Base-by-base conservation (phyloP, 2,888 invertebrate species). In the Lithodes maja region DNA sequence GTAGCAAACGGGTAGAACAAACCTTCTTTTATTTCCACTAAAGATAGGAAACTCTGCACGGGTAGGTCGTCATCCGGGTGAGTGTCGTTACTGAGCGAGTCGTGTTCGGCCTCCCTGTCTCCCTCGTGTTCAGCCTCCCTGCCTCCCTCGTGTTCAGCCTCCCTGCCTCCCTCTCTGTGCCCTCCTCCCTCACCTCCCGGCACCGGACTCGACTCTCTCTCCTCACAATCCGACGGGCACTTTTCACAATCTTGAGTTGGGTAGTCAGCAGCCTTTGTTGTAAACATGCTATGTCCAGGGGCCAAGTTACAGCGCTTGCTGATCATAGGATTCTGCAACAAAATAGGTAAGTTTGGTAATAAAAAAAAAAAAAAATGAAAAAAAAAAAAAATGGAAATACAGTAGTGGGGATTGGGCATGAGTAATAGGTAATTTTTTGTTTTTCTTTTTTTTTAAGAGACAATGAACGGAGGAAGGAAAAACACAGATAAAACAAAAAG, bases 11-110 rank as follows among this genome's bases (percentile, higher is more conserved):
- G 33, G 33, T 12, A 61, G 61, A 7, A 7, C 85, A 78, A 33
- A 85, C 85, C 85, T 55, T 85, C 85, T 71, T 85, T 85, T 79
- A 85, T 85, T 33, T 85, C 78, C 17, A 85, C 53, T 33, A 69
- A 79, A 12, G 85, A 85, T 3, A 85, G 79, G 54, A 79, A 85
- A 15, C 85, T 85, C 33, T 79, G 17, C 2, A 85, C 85, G 15
- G 85, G 85, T 17, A 77, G 61, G 55, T 77, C 84, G 15, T 77
- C 84, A 55, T 84, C 84, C 17, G 1, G 71, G 3, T 71, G 71
- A n/a, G n/a, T n/a, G n/a, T 71, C 71, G 1, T 12, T 71, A 50
- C 52, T 69, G 33, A 33, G 33, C 69, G 68, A 69, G 50, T n/a
- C 54, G 49, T 82, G 69, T 49, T 68, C 69, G 7, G 50, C 79